A percentile compares a stretch with the other conserved stretches of the same genome.
Evolutionary conservation across 2,797 vertebrate species (phyloP).

Genomic region (Hydrophis major): DNA sequence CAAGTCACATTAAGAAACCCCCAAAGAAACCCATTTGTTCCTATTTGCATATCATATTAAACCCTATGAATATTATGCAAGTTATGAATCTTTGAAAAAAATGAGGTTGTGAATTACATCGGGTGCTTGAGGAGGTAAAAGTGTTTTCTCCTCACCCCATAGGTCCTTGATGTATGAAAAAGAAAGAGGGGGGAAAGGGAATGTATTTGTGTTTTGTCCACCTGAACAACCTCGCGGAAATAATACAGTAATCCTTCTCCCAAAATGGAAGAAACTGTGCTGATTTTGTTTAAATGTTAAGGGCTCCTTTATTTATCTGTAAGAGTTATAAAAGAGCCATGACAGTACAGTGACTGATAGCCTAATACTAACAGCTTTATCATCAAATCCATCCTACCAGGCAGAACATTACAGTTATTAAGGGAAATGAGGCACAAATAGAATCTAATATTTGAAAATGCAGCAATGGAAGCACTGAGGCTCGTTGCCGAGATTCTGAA

Average conservation of each 20-base stretch:
- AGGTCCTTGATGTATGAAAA: background rate
- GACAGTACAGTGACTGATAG: background rate
- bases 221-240: background rate
- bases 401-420: background rate
- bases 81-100: background rate
- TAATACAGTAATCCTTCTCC: background rate
- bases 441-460: constrained; percentile 2
- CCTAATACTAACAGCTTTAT: constrained; percentile 13
- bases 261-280: background rate
- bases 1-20: background rate
- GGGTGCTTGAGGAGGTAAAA: background rate
- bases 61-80: background rate
- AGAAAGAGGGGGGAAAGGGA: background rate
- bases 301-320: constrained; percentile 6
- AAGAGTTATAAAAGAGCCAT: background rate
- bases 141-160: background rate
- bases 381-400: constrained; percentile 9
- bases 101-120: background rate
- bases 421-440: constrained; percentile 14
- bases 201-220: background rate
- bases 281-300: background rate
- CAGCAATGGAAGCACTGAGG: background rate
- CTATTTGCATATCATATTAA: background rate
- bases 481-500: background rate
- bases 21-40: background rate